These are phyloP conservation scores for Leucoma salicis DNA, from an alignment of 2,888 invertebrate species.

Conservation along the genomic window DNA sequence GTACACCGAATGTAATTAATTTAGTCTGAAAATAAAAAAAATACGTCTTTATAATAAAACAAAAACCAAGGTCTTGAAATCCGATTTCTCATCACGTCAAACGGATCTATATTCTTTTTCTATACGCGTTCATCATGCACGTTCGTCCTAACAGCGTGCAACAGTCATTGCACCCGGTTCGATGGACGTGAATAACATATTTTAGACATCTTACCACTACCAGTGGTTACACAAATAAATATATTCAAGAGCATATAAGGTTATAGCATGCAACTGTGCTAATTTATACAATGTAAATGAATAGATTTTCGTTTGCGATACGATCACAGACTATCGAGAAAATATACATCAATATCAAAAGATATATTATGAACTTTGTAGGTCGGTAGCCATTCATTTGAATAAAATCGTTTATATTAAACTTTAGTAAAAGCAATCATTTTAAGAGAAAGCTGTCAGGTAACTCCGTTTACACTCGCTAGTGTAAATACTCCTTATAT, in stretches of 20 bases:
- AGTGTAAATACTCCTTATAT: constrained; percentile 1
- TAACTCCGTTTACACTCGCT: not conserved
- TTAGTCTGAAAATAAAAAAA: too few relatives aligned
- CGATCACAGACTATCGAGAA: too few relatives aligned
- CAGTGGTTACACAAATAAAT: too few relatives aligned
- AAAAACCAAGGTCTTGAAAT: not conserved
- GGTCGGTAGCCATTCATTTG: constrained; percentile 2
- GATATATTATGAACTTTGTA: not conserved
- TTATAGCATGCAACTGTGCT: constrained; percentile 42
- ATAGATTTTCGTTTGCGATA: too few relatives aligned
- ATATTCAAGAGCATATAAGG: constrained; percentile 39
- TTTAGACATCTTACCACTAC: constrained; percentile 17
- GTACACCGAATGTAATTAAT: too few relatives aligned
- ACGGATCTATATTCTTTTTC: constrained; percentile 29
- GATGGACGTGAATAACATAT: constrained; percentile 40
- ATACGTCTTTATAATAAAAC: not conserved
- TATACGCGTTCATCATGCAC: constrained; percentile 24
- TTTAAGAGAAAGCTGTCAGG: constrained; percentile 3
- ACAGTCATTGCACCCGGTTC: constrained; percentile 13
- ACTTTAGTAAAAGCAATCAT: constrained; percentile 1
- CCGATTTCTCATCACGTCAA: constrained; percentile 18
- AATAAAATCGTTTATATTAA: constrained; percentile 1
- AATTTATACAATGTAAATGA: too few relatives aligned
- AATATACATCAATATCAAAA: not conserved
- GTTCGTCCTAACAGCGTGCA: constrained; percentile 24